A percentile compares a stretch with the other conserved stretches of the same genome.
These are phyloP conservation scores for Pristionchus japonicus DNA, from an alignment of 2,888 invertebrate genomes.

Conservation along the genomic window DNA sequence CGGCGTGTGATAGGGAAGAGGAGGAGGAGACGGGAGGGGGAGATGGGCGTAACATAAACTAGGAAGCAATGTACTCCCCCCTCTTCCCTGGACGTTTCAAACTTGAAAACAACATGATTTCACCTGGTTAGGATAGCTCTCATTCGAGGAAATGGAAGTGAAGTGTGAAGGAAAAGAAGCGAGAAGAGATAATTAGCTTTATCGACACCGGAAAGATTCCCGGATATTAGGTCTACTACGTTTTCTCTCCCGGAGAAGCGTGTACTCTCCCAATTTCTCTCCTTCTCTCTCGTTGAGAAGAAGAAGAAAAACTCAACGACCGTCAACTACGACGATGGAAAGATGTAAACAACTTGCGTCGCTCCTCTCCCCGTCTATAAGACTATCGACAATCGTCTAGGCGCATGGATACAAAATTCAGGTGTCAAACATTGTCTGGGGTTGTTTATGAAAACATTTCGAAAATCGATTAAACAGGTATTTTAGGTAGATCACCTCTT, in stretches of 20 bases:
- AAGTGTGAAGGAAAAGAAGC: background rate
- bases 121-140: background rate
- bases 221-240: background rate
- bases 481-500: no score
- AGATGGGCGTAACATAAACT: background rate
- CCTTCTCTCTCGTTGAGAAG: background rate
- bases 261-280: background rate
- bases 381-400: background rate
- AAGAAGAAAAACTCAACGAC: background rate
- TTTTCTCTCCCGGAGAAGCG: background rate
- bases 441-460: no score
- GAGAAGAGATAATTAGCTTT: background rate
- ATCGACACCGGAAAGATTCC: background rate
- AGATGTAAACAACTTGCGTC: constrained; percentile 17
- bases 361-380: background rate
- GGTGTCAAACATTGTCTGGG: no score
- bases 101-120: background rate
- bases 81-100: background rate
- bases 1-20: background rate
- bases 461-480: no score
- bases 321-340: background rate
- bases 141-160: background rate
- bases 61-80: background rate
- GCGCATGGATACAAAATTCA: no score
- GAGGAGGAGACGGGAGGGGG: background rate